phyloP scores from a whole-genome alignment of 2,113 vertebrate species.

The Tylochromis polylepis region DNA sequence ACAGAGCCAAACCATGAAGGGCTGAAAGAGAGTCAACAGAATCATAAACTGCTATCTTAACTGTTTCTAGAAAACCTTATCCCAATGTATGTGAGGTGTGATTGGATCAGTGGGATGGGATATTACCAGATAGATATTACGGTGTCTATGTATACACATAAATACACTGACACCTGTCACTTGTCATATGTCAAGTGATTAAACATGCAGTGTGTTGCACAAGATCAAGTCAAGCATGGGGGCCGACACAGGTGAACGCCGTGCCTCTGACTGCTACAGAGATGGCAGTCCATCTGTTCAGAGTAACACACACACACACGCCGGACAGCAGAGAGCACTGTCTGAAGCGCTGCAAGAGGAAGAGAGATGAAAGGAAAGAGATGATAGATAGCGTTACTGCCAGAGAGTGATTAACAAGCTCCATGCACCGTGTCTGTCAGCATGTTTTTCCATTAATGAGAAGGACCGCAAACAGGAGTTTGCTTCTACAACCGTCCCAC shows the following conservation, averaged over 20 bases:
- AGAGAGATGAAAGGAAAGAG: constrained; percentile 22
- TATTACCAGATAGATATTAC: neutral
- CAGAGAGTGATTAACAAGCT: constrained; percentile 41
- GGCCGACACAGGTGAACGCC: constrained; percentile 36
- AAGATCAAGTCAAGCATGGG: constrained; percentile 12
- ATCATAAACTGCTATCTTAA: neutral
- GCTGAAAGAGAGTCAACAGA: neutral
- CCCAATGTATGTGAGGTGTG: neutral
- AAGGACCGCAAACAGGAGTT: neutral
- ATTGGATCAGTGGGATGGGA: neutral
- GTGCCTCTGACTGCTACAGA: constrained; percentile 40
- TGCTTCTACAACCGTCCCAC: neutral
- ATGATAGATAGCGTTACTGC: constrained; percentile 20
- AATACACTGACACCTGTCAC: constrained; percentile 35
- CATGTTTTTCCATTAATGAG: constrained; percentile 23
- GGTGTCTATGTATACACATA: neutral
- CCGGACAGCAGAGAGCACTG: constrained; percentile 12
- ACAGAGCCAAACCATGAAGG: neutral
- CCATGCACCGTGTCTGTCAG: constrained; percentile 33
- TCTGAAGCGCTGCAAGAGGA: constrained; percentile 4
- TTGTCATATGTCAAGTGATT: constrained; percentile 38
- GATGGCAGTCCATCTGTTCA: constrained; percentile 51
- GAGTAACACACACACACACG: neutral
- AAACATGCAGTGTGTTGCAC: constrained; percentile 24
- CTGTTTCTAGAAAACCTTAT: neutral